These are phyloP conservation scores for Halesus radiatus DNA, from an alignment of 1,140 invertebrate species.

Conservation along the genomic window DNA sequence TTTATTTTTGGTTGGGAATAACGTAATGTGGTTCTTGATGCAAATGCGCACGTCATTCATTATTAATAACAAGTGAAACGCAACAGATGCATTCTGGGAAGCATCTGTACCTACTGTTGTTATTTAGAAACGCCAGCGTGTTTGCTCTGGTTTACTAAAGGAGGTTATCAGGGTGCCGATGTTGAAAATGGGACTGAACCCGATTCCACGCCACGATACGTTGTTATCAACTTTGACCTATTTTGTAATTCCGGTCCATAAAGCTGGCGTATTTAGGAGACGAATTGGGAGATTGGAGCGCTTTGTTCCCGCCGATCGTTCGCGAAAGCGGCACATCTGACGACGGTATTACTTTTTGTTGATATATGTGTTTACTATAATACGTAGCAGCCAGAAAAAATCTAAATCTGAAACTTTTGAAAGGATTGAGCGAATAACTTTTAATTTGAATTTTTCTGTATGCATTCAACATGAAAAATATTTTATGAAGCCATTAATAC, in stretches of 20 bases:
- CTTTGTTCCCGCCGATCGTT: background rate
- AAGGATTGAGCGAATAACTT: no score
- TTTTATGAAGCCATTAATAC: no score
- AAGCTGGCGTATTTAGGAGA: background rate
- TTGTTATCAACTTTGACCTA: conserved; percentile 27
- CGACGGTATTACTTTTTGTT: background rate
- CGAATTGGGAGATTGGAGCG: background rate
- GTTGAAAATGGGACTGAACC: background rate
- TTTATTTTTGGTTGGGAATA: background rate
- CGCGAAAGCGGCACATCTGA: conserved; percentile 7
- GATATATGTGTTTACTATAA: no score
- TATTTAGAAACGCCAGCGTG: conserved; percentile 14
- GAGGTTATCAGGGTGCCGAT: conserved; percentile 17
- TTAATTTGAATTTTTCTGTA: no score
- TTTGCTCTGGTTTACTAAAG: conserved; percentile 11
- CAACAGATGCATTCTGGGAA: conserved; percentile 1
- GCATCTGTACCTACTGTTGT: background rate
- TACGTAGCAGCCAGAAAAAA: no score
- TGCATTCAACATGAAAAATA: no score
- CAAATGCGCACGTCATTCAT: no score
- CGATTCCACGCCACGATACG: conserved; percentile 14
- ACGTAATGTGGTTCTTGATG: background rate
- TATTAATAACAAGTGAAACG: background rate
- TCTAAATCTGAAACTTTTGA: no score
- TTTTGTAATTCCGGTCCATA: conserved; percentile 16